Evolutionary conservation across 2,888 invertebrate genomes (phyloP), one percentile per base, ranked within the genome.

Genomic region (Caenorhabditis virilis): DNA sequence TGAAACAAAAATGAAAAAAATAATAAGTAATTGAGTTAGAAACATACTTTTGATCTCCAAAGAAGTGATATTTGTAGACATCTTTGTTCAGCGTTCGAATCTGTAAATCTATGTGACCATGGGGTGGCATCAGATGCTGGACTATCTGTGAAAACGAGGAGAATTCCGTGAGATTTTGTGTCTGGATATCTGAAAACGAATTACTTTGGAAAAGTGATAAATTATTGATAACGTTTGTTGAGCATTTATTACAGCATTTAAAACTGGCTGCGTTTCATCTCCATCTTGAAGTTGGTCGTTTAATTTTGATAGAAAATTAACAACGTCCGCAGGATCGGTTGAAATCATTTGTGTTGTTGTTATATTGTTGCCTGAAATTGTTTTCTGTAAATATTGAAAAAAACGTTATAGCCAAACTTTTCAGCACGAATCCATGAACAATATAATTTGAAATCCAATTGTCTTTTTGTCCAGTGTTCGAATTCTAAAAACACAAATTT

Each of bases 381-480:
- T n/a, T n/a, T n/a, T n/a, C n/a, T n/a, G n/a, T n/a, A n/a, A n/a
- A n/a, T n/a, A n/a, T n/a, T n/a, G n/a, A n/a, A n/a, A n/a, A n/a
- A n/a, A n/a, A n/a, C 2, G 18, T 42, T 2, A 22, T 18, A 0
- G 22, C 16, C 13, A 33, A 15, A 13, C 25, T 30, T 0, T 25
- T 2, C 41, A 48, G 39, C 13, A 49, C 57, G 26, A 63, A 63
- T 35, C 63, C 63, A 35, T 63, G 57, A 9, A 63, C n/a, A 26
- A 63, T 63, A 42, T 26, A 63, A 51, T 63, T 63, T 16, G 41
- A 52, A 9, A 63, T 57, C 63, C 63, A 63, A n/a, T 57, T 27
- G 6, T 49, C 49, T 1, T 15, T 56, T 13, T 30, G 16, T 7
- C 9, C 26, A 6, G n/a, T 38, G 9, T 43, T 46, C 18, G 25